Base-by-base conservation (phyloP, 1,140 invertebrate species). In the Apis cerana region DNA sequence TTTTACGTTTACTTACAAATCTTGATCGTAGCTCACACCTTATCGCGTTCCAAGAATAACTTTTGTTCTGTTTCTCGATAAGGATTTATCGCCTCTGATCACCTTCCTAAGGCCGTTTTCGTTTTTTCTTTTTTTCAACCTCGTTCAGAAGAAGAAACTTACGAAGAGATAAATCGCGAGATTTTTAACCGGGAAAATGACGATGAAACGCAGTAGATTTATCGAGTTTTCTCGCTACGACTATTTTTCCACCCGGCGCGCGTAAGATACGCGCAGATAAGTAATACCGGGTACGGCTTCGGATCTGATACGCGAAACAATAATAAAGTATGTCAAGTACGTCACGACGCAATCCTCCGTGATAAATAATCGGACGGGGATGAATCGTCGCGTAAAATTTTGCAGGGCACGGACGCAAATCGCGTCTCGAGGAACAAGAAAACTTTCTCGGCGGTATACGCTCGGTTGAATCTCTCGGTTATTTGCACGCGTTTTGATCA, bases 291-390 rank as follows among this genome's bases (percentile, higher is more conserved):
- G 7, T 43, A 11, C 19, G 23, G 15, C 69, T 58, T 74, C 71
- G 56, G 52, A 43, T 74, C 54, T 48, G 71, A 74, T 48, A 59
- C 52, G 56, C 33, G 71, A 48, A 75, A 75, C 71, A 75, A 61
- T 75, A 62, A 75, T n/a, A 48, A 75, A 75, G 56, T 75, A 48
- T 75, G 71, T 48, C 71, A 75, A 48, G 43, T 48, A 75, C 56
- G 71, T 61, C 19, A 9, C 48, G 54, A 11, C 15, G 70, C 70
- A 72, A 58, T 72, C 54, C 33, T 43, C 17, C 43, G 12, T 33
- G 56, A 75, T 62, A 58, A 72, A 62, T 21, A 61, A 75, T 59
- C 56, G 59, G 19, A 10, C 12, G 19, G n/a, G 48, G 21, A 71
- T 15, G 69, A 48, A n/a, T 54, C 13, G 56, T 13, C 23, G 71